These are phyloP conservation scores for Pogonus chalceus DNA, from an alignment of 1,140 invertebrate genomes.

Conservation along the genomic window DNA sequence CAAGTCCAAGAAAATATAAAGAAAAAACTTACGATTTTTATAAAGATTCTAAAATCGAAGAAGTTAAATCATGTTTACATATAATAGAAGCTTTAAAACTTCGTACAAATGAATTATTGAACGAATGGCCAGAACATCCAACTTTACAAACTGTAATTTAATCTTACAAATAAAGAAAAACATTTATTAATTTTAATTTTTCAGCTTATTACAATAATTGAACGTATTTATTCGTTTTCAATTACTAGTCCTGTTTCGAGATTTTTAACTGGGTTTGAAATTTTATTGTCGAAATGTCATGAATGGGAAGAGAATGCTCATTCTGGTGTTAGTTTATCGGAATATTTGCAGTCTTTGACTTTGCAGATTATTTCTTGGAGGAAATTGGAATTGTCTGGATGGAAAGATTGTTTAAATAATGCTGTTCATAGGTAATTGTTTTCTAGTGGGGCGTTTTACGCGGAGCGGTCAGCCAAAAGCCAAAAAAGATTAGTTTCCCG, in stretches of 20 bases:
- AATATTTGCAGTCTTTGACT: slow-evolving; percentile 59
- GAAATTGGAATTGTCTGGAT: slow-evolving; percentile 77
- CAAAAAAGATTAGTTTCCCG: not conserved
- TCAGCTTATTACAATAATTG: slow-evolving; percentile 45
- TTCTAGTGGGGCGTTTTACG: too few relatives aligned
- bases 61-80: slow-evolving; percentile 61
- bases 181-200: slow-evolving; percentile 9
- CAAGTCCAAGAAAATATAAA: slow-evolving; percentile 12
- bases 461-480: not conserved
- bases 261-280: slow-evolving; percentile 82
- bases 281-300: slow-evolving; percentile 71
- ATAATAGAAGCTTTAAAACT: slow-evolving; percentile 53
- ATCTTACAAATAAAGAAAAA: slow-evolving; percentile 8
- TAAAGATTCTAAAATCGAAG: slow-evolving; percentile 66
- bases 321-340: slow-evolving; percentile 68
- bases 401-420: slow-evolving; percentile 67
- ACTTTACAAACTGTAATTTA: slow-evolving; percentile 61
- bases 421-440: slow-evolving; percentile 39
- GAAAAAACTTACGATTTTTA: slow-evolving; percentile 69
- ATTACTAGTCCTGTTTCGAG: slow-evolving; percentile 74
- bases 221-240: slow-evolving; percentile 68
- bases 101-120: slow-evolving; percentile 56
- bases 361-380: slow-evolving; percentile 84
- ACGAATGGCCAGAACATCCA: slow-evolving; percentile 86
- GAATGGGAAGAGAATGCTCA: slow-evolving; percentile 91